A percentile compares a stretch with the other conserved stretches of the same genome.
Conservation (phyloP, 2,113 vertebrate genomes). For the Hippopotamus amphibius region DNA sequence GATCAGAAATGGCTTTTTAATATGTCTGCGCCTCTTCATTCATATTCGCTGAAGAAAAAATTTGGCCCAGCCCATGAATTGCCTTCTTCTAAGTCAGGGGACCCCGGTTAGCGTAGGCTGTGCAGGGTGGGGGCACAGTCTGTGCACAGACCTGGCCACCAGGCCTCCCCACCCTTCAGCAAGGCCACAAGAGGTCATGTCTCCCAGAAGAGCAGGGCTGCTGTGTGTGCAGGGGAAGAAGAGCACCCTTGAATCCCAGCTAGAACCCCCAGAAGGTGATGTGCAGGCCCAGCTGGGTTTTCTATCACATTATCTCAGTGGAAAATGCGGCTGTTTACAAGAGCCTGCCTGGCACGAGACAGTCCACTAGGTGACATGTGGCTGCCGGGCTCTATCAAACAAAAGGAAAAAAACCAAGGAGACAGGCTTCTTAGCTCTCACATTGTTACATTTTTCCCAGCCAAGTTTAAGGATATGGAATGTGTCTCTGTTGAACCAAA, state of each 20-base stretch:
- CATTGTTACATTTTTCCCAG: not conserved
- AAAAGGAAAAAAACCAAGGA: not conserved
- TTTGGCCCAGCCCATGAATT: not conserved
- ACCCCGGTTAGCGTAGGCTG: not conserved
- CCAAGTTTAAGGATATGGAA: not conserved
- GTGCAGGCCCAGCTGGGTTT: not conserved
- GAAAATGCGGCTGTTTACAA: not conserved
- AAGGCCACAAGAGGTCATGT: no score
- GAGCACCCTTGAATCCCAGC: accelerated
- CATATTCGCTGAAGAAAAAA: not conserved
- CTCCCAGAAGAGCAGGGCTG: not conserved
- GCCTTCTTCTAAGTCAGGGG: not conserved
- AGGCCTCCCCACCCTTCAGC: not conserved
- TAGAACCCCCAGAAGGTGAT: not conserved
- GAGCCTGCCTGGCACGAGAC: not conserved
- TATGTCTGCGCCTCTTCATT: not conserved
- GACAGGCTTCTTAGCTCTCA: not conserved
- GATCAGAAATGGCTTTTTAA: not conserved
- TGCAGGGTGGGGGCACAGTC: not conserved
- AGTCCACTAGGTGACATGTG: not conserved
- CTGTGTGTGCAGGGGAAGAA: not conserved
- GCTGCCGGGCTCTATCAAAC: not conserved
- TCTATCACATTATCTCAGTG: not conserved
- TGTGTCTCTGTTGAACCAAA: not conserved
- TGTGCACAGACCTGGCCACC: not conserved